Conservation (phyloP, 2,113 vertebrate genomes). For the Alethe castanea region DNA sequence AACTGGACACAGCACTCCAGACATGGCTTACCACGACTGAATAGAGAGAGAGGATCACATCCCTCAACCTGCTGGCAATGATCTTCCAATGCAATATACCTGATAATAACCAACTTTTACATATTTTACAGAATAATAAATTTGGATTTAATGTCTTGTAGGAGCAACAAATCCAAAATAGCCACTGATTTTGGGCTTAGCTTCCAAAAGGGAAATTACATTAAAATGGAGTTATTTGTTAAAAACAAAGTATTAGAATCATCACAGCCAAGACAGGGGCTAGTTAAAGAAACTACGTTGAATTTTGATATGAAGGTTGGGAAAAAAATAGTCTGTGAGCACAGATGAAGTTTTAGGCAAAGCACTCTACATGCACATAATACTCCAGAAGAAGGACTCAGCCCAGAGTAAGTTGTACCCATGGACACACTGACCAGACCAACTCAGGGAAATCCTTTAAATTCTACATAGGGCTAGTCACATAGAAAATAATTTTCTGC, state of each 20-base stretch:
- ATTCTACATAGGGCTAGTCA: background rate
- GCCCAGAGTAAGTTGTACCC: background rate
- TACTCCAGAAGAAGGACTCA: background rate
- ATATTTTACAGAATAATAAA: background rate
- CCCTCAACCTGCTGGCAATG: background rate
- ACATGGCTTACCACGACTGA: background rate
- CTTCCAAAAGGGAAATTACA: background rate
- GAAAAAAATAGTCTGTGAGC: background rate
- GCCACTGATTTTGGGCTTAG: background rate
- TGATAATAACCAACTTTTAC: background rate
- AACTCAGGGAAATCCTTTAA: background rate
- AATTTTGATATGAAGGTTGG: background rate
- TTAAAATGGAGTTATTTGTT: background rate
- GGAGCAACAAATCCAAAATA: background rate
- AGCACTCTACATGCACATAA: background rate
- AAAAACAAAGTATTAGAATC: background rate
- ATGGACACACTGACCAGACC: accelerated
- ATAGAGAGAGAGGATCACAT: background rate
- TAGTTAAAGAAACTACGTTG: background rate
- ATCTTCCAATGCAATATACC: background rate
- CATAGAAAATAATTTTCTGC: background rate
- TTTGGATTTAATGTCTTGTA: background rate
- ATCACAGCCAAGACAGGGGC: background rate
- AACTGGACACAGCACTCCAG: background rate
- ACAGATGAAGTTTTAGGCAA: background rate